Evolutionary conservation across 2,113 vertebrate species (phyloP).

Genomic region (Epinephelus cyanopodus): DNA sequence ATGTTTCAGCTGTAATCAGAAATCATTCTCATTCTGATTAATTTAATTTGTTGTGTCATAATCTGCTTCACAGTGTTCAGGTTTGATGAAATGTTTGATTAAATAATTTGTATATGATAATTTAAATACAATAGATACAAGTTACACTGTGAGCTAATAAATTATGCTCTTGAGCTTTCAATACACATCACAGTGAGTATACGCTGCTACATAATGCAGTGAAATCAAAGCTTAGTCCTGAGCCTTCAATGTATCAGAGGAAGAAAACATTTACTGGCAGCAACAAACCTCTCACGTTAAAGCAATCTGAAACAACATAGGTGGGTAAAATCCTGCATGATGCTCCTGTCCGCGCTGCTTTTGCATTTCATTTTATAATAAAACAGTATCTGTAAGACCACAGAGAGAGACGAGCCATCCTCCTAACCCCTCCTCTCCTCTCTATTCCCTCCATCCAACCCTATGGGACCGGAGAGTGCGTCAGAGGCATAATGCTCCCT

Average conservation of each 20-base stretch:
- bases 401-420: conserved; percentile 35
- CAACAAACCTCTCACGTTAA: neutral
- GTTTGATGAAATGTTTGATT: neutral
- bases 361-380: conserved; percentile 30
- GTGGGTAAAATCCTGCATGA: neutral
- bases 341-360: neutral
- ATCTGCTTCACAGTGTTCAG: neutral
- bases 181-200: neutral
- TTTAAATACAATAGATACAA: neutral
- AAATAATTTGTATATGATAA: neutral
- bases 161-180: neutral
- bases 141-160: neutral
- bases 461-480: conserved; percentile 71
- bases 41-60: neutral
- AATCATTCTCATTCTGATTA: no score
- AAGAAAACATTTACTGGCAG: neutral
- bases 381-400: conserved; percentile 7
- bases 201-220: neutral
- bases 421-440: conserved; percentile 39
- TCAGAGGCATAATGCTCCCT: conserved; percentile 73
- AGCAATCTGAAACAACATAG: neutral
- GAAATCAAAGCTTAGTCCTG: neutral
- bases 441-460: conserved; percentile 57
- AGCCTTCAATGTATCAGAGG: neutral
- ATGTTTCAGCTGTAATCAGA: neutral